phyloP scores from a whole-genome alignment of 1,140 invertebrate species.

The Panagrolaimus sp. region DNA sequence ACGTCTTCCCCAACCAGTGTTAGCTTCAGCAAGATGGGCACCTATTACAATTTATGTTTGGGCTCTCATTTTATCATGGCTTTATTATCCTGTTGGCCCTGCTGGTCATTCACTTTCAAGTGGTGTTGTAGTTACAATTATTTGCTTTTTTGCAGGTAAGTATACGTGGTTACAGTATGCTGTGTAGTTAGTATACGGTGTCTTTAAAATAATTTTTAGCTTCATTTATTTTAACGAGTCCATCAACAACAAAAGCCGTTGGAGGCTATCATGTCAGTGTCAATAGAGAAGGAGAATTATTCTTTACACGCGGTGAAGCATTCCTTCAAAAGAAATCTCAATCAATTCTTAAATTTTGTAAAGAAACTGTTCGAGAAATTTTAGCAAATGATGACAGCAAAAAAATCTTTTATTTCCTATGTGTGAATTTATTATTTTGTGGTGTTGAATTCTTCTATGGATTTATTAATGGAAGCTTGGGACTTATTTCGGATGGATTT shows the following conservation, averaged over 20 bases:
- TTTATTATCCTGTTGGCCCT: slow-evolving; percentile 41
- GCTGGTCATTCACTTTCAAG: slow-evolving; percentile 61
- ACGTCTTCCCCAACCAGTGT: slow-evolving; percentile 49
- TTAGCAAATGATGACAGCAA: slow-evolving; percentile 62
- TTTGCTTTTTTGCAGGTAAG: slow-evolving; percentile 60
- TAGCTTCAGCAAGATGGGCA: slow-evolving; percentile 54
- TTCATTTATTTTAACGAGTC: slow-evolving; percentile 43
- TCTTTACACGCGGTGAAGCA: slow-evolving; percentile 62
- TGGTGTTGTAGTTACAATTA: slow-evolving; percentile 61
- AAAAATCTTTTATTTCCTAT: slow-evolving; percentile 63
- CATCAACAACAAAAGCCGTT: slow-evolving; percentile 29
- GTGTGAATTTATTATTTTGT: slow-evolving; percentile 63
- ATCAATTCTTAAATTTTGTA: slow-evolving; percentile 57
- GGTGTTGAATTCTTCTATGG: slow-evolving; percentile 65
- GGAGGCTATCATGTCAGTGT: slow-evolving; percentile 62
- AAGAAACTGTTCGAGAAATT: slow-evolving; percentile 60
- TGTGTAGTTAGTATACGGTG: not conserved
- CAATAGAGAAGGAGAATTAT: slow-evolving; percentile 60
- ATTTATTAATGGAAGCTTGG: slow-evolving; percentile 64
- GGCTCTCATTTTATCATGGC: slow-evolving; percentile 40
- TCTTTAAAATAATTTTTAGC: slow-evolving; percentile 30
- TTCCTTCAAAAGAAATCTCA: slow-evolving; percentile 61
- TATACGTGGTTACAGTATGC: not conserved
- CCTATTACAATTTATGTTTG: slow-evolving; percentile 55
- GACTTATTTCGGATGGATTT: slow-evolving; percentile 65